These are phyloP conservation scores for Mandrillus leucophaeus DNA, from an alignment of 2,113 vertebrate genomes.

Conservation along the genomic window DNA sequence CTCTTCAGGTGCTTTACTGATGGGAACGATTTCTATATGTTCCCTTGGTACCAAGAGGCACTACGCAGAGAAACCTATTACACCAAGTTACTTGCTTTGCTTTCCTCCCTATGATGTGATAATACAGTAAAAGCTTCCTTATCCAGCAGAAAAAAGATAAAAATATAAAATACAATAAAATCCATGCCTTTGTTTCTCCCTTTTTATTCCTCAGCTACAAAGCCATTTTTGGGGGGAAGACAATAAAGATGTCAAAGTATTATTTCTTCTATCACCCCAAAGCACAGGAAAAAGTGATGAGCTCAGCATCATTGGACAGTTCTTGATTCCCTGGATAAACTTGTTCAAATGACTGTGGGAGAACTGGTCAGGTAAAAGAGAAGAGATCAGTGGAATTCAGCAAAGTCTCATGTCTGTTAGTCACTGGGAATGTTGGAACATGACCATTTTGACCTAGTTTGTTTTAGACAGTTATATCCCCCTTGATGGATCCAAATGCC, in stretches of 20 bases:
- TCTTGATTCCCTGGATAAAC: not conserved
- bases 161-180: not conserved
- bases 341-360: not conserved
- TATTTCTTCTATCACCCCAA: not conserved
- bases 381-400: not conserved
- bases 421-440: not conserved
- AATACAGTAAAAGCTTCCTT: slow-evolving; percentile 46
- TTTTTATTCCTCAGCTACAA: not conserved
- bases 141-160: not conserved
- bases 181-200: not conserved
- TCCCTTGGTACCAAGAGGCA: slow-evolving; percentile 46
- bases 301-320: not conserved
- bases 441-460: not conserved
- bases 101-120: slow-evolving; percentile 39
- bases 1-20: slow-evolving; percentile 67
- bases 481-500: not conserved
- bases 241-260: not conserved
- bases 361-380: not conserved
- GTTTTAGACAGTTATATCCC: not conserved
- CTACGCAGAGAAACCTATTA: slow-evolving; percentile 15
- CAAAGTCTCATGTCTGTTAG: not conserved
- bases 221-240: not conserved
- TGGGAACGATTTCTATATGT: slow-evolving; percentile 23
- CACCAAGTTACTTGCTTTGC: slow-evolving; percentile 49
- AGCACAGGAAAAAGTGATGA: not conserved